Evolutionary conservation across 2,797 vertebrate genomes (phyloP), one percentile per base, ranked within the genome.

Genomic region (Anas bahamensis): DNA sequence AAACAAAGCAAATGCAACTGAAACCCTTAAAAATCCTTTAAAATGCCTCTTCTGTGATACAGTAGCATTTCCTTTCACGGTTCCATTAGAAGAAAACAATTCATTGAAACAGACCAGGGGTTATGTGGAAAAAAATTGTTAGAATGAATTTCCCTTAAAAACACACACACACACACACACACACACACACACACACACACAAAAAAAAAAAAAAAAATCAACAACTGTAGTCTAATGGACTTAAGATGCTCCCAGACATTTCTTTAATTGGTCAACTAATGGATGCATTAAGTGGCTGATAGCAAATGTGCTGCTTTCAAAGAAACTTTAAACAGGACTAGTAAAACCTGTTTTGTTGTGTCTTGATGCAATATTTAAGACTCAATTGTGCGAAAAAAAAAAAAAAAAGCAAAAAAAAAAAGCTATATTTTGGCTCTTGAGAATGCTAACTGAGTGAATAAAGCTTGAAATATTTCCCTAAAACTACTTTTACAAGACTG

Each of bases 401-500:
- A 23, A 48, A 48, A 48, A 13, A 13, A 46, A 22, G 84, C 71
- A 93, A 90, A 83, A 35, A 35, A 35, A 48, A 23, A 5, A 88
- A 78, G 64, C 74, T 42, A 17, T 90, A 68, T 75, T 84, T 90
- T 78, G 72, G 78, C 78, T 94, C 90, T 93, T 88, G 78, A 93
- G 91, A 93, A 92, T 66, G 86, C 44, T 89, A 86, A 60, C 68
- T 3, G 11, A 92, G 90, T 83, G 75, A 96, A 88, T 79, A 94
- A 93, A 91, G 53, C 91, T 90, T 92, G 90, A 94, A 94, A 88
- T 88, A 94, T 89, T 90, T 94, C 82, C 59, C 69, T 81, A 69
- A 90, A 94, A 93, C 85, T 94, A 78, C 87, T 92, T 90, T 86
- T 93, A 90, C 79, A 90, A 88, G 87, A 83, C 94, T 83, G 66